Conservation (phyloP, 2,113 vertebrate genomes). For the Hydrochoerus hydrochaeris region DNA sequence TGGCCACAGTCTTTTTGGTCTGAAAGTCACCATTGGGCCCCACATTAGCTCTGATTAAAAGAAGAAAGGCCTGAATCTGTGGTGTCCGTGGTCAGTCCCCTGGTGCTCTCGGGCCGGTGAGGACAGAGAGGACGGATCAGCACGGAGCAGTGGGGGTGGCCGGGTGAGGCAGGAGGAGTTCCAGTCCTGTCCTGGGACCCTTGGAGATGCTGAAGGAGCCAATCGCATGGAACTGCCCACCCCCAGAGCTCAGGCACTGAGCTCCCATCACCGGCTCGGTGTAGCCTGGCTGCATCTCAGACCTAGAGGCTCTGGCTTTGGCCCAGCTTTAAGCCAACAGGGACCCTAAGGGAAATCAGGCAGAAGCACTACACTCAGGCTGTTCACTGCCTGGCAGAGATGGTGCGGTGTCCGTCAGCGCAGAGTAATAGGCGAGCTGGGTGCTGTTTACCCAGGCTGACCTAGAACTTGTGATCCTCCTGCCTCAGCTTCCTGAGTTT, state of each 20-base stretch:
- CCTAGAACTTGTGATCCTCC: not conserved
- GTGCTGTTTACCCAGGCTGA: not conserved
- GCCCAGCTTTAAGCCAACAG: not conserved
- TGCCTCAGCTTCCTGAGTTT: not conserved
- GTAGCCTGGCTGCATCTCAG: not conserved
- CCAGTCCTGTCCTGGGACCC: not conserved
- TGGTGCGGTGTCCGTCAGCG: not conserved
- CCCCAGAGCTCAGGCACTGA: fast-evolving
- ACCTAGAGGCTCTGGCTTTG: not conserved
- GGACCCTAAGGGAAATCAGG: not conserved
- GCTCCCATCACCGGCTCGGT: not conserved
- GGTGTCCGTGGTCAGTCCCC: not conserved
- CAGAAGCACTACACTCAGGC: not conserved
- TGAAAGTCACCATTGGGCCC: not conserved
- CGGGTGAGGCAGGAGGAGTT: not conserved
- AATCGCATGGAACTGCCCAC: too few relatives aligned
- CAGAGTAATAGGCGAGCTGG: not conserved
- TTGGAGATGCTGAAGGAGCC: not conserved
- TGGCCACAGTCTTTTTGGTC: not conserved
- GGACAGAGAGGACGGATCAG: not conserved
- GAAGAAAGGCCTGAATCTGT: not conserved
- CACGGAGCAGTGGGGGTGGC: not conserved
- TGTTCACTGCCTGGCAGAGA: not conserved
- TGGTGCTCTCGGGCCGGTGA: not conserved
- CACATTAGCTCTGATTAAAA: not conserved